Evolutionary conservation across 2,888 invertebrate genomes (phyloP), one percentile per base, ranked within the genome.

Genomic region (Tetrapedia diversipes): DNA sequence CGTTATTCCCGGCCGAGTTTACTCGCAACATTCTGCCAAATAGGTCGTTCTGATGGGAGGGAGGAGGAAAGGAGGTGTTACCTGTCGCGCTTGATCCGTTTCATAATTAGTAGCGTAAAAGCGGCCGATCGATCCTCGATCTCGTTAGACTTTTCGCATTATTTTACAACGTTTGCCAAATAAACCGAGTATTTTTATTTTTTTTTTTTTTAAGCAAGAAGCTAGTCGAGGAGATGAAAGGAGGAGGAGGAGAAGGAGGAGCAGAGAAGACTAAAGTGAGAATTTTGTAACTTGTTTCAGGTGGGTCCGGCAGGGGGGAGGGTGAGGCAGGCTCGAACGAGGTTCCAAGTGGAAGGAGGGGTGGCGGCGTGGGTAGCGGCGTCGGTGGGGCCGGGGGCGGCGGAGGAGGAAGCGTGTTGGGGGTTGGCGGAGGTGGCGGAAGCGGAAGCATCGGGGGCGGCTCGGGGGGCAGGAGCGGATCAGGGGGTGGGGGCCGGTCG

Each of bases 281-380:
- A 11, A 43, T 24, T 45, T 45, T 41, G 29, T 7, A 0, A n/a
- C 8, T 6, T 65, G 74, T 86, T 86, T 24, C 87, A 91, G 92
- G 91, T 87, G 89, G 89, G 77, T 87, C 87, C 75, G 89, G 89
- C 81, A 89, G 91, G 82, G 88, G 87, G 85, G 92, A 92, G 83
- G 88, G 89, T 87, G 92, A 91, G 80, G 84, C 87, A 65, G 89
- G 91, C 73, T 87, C 89, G 80, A 90, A 90, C 89, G 90, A 91
- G 82, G 86, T 90, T 74, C 77, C 87, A 74, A 82, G 85, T 53
- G 87, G 87, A 66, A 84, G 91, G 41, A 86, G 89, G 69, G 85
- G 88, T 69, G 88, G 91, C 53, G 88, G 87, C 32, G 87, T 77
- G 34, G 77, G 78, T 71, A 83, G 83, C 7, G 67, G 88, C 51